These are phyloP conservation scores for Prunella fulvescens DNA, from an alignment of 2,113 vertebrate genomes.

Conservation along the genomic window DNA sequence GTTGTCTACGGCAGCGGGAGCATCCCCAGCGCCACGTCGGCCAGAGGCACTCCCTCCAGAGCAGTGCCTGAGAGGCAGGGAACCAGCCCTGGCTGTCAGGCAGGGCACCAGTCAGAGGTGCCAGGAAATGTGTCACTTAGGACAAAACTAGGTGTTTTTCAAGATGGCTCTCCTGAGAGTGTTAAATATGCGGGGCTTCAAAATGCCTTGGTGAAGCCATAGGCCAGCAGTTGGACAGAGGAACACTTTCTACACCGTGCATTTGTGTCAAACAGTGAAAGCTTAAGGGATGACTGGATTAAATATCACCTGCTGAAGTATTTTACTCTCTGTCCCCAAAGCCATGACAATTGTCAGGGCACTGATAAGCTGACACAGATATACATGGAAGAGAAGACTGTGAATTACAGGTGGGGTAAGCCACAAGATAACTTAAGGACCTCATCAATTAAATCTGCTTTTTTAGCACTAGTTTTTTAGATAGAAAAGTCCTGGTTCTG, in stretches of 20 bases:
- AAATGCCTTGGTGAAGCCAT: not conserved
- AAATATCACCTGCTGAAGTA: not conserved
- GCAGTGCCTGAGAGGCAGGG: not conserved
- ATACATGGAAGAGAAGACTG: not conserved
- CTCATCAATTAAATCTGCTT: not conserved
- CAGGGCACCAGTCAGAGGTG: not conserved
- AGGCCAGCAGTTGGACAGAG: not conserved
- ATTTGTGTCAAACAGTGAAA: not conserved
- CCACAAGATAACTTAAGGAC: not conserved
- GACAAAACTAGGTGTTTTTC: not conserved
- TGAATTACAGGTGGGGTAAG: not conserved
- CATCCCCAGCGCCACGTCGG: accelerated
- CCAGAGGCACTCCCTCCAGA: not conserved
- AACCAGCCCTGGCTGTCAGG: not conserved
- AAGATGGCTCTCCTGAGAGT: not conserved
- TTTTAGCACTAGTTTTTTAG: not conserved
- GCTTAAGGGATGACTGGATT: not conserved
- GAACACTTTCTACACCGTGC: not conserved
- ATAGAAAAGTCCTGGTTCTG: not conserved
- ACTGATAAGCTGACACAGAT: not conserved
- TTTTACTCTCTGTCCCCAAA: not conserved
- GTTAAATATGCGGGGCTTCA: not conserved
- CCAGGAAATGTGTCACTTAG: not conserved
- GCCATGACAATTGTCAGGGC: not conserved
- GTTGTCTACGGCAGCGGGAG: conserved; percentile 1